Conservation (phyloP, 2,888 invertebrate genomes). For the Epirrhoe alternata region DNA sequence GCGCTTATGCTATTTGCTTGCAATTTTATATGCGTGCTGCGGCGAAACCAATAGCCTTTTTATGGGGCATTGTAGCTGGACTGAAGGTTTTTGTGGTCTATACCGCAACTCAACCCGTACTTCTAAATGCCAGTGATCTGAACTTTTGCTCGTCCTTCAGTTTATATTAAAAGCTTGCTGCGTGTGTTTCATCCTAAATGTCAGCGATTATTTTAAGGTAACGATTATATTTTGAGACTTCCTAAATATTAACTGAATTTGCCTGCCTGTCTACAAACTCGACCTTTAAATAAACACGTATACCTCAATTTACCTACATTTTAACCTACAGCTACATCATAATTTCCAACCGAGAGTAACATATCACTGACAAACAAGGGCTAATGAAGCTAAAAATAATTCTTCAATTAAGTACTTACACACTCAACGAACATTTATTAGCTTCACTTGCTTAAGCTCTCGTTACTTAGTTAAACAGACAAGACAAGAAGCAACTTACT, state of each 20-base stretch:
- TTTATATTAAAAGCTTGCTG: conserved; percentile 24
- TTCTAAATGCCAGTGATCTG: conserved; percentile 53
- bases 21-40: conserved; percentile 38
- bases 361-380: conserved; percentile 29
- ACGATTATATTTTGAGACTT: conserved; percentile 2
- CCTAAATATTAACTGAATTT: background rate
- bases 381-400: conserved; percentile 40
- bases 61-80: conserved; percentile 48
- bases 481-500: conserved; percentile 7
- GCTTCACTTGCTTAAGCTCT: conserved; percentile 23
- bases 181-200: conserved; percentile 15
- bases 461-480: conserved; percentile 13
- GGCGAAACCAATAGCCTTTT: conserved; percentile 48
- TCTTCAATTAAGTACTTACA: conserved; percentile 27
- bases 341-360: conserved; percentile 16
- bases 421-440: conserved; percentile 28
- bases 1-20: conserved; percentile 30
- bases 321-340: background rate
- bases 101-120: conserved; percentile 21
- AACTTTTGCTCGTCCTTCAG: conserved; percentile 28
- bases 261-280: background rate
- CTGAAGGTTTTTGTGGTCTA: conserved; percentile 29
- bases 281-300: background rate
- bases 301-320: background rate
- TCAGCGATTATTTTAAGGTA: conserved; percentile 22